These are phyloP conservation scores for Plebejus melissa DNA, from an alignment of 2,888 invertebrate genomes.

Conservation along the genomic window DNA sequence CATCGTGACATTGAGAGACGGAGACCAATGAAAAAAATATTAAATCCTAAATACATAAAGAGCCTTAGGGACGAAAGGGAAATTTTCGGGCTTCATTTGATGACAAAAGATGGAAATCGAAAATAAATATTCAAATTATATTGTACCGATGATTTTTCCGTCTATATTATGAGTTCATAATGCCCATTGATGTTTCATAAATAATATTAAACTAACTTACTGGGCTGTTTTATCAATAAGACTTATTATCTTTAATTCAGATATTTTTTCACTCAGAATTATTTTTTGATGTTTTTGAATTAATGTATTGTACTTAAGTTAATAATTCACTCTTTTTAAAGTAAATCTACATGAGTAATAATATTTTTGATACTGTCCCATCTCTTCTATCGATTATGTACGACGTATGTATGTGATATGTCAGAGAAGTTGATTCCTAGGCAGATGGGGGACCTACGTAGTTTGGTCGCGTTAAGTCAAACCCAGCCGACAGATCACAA, in stretches of 20 bases:
- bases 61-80: conserved; percentile 23
- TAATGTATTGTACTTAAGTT: no score
- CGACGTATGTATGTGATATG: no score
- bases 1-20: conserved; percentile 12
- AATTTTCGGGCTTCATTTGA: conserved; percentile 22
- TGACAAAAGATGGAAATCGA: conserved; percentile 4
- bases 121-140: conserved; percentile 12
- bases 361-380: no score
- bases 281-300: no score
- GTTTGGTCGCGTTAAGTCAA: no score
- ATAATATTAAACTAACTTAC: conserved; percentile 4
- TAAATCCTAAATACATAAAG: conserved; percentile 28
- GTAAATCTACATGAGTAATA: no score
- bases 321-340: no score
- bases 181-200: background rate
- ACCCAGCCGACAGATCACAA: no score
- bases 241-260: background rate
- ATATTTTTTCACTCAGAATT: background rate
- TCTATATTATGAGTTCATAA: background rate
- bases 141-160: background rate
- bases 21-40: conserved; percentile 28
- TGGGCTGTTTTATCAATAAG: background rate
- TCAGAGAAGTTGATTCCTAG: no score
- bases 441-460: no score
- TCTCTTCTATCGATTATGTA: no score